Conservation (phyloP, 2,888 invertebrate genomes). For the Papilio demoleus region DNA sequence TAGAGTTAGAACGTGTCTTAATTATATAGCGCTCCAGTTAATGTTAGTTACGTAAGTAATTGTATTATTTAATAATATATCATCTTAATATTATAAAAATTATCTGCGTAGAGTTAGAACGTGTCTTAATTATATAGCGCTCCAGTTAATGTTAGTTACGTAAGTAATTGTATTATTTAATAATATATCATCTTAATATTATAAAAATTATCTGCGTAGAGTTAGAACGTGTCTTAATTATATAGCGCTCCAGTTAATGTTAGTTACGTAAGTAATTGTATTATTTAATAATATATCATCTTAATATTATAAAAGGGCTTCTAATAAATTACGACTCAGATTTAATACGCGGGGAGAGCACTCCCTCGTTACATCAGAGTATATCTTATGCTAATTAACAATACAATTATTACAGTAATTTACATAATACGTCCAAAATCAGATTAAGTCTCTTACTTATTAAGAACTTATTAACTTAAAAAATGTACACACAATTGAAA, state of each 20-base stretch:
- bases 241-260: background rate
- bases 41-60: background rate
- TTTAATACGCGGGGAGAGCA: background rate
- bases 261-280: conserved; percentile 3
- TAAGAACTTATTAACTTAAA: no score
- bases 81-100: background rate
- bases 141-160: background rate
- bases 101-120: background rate
- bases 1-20: background rate
- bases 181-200: conserved; percentile 7
- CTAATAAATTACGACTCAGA: conserved; percentile 1
- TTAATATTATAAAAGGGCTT: conserved; percentile 6
- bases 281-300: conserved; percentile 8
- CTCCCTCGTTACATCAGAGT: background rate
- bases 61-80: conserved; percentile 5
- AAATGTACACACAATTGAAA: no score
- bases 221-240: background rate
- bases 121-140: background rate
- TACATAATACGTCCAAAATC: background rate
- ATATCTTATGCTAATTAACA: conserved; percentile 6
- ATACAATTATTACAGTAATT: background rate
- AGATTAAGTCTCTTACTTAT: background rate
- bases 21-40: background rate
- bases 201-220: background rate
- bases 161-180: conserved; percentile 2